A percentile compares a stretch with the other conserved stretches of the same genome.
These are phyloP conservation scores for Ia io DNA, from an alignment of 2,113 vertebrate genomes.

Conservation along the genomic window DNA sequence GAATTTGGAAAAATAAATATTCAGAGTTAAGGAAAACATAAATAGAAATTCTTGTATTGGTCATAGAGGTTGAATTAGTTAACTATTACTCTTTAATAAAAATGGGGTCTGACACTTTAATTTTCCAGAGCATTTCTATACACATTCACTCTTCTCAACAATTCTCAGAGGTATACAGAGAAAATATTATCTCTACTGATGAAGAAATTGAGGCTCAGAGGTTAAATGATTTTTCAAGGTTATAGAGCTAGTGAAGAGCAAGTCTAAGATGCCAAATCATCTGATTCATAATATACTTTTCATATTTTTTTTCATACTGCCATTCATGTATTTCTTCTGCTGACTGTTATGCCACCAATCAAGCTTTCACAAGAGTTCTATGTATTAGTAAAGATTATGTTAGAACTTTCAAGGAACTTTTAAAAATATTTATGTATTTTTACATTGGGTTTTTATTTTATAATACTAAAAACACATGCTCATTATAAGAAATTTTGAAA, in stretches of 20 bases:
- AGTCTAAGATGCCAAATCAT: conserved; percentile 42
- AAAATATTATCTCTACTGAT: conserved; percentile 68
- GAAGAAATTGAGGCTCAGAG: conserved; percentile 61
- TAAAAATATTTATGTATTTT: background rate
- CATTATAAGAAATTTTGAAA: background rate
- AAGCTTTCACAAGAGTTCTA: background rate
- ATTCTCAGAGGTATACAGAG: conserved; percentile 27
- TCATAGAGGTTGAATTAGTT: conserved; percentile 34
- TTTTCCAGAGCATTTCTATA: conserved; percentile 49
- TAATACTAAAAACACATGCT: background rate
- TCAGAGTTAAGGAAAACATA: background rate
- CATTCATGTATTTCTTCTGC: background rate
- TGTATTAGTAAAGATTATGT: conserved; percentile 1
- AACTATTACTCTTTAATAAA: background rate
- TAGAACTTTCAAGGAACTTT: background rate
- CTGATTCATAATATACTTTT: conserved; percentile 20
- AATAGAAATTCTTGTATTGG: background rate
- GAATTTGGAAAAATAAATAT: conserved; percentile 6
- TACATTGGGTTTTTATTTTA: background rate
- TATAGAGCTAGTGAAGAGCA: conserved; percentile 51
- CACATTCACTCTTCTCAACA: conserved; percentile 36
- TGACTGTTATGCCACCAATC: background rate
- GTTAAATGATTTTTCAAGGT: conserved; percentile 67
- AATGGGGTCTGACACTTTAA: conserved; percentile 39
- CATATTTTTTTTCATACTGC: background rate